Conservation (phyloP, 2,888 invertebrate species). For the Troglohyphantes excavatus region DNA sequence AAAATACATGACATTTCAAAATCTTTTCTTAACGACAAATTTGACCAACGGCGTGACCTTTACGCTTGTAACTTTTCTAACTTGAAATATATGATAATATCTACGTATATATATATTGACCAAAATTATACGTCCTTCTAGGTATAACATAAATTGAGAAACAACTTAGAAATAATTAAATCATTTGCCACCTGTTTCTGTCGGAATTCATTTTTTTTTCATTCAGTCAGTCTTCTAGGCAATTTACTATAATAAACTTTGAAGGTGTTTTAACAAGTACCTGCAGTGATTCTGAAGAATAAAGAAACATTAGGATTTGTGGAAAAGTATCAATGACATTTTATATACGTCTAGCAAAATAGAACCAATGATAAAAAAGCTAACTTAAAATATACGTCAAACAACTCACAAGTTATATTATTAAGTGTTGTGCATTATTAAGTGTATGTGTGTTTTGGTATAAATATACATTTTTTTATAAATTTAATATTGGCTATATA, state of each 20-base stretch:
- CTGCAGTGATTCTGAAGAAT: slow-evolving; percentile 18
- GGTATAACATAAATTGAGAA: background rate
- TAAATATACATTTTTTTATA: background rate
- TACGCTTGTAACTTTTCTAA: background rate
- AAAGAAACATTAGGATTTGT: slow-evolving; percentile 35
- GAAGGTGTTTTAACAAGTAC: slow-evolving; percentile 46
- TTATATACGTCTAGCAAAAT: background rate
- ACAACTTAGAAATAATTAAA: slow-evolving; percentile 5
- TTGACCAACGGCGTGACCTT: too few species aligned
- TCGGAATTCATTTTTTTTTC: slow-evolving; percentile 7
- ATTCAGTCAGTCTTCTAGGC: background rate
- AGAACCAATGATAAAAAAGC: slow-evolving; percentile 10
- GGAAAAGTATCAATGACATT: slow-evolving; percentile 11
- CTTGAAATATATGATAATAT: background rate
- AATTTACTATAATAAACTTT: slow-evolving; percentile 33
- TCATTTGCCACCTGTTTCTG: slow-evolving; percentile 38
- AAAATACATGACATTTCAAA: too few species aligned
- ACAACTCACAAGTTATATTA: too few species aligned
- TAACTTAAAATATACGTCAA: background rate
- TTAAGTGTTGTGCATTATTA: too few species aligned
- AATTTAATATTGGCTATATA: background rate
- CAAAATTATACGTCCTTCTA: background rate
- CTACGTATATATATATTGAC: background rate
- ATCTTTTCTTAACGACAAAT: too few species aligned
- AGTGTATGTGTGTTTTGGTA: too few species aligned